Evolutionary conservation across 1,140 invertebrate genomes (phyloP).

Genomic region (Aphelenchoides fujianensis): DNA sequence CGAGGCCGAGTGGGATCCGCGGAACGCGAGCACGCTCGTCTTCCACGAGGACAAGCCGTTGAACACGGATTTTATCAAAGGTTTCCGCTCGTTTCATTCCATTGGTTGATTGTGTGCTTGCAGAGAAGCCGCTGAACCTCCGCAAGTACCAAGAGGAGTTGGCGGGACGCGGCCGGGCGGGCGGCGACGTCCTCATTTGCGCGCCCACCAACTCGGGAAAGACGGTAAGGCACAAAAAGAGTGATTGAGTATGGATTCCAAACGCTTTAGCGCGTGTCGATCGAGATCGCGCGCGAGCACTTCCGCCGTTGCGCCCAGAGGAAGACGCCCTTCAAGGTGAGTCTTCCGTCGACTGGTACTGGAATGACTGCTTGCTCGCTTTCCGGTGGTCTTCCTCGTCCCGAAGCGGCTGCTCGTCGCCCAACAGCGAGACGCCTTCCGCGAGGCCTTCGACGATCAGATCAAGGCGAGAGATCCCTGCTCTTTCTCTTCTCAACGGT

Average conservation of each 20-base stretch:
- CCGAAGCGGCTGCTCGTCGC: constrained; percentile 19
- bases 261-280: too few species aligned
- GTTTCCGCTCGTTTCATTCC: too few species aligned
- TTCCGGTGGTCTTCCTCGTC: constrained; percentile 22
- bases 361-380: neutral
- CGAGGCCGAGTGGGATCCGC: neutral
- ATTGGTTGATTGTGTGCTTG: constrained; percentile 2
- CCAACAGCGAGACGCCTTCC: constrained; percentile 19
- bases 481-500: neutral
- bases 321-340: neutral
- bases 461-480: neutral
- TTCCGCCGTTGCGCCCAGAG: neutral
- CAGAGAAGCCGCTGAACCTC: constrained; percentile 22
- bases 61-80: neutral
- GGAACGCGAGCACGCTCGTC: constrained; percentile 2
- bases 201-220: constrained; percentile 22
- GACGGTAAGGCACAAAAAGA: too few species aligned
- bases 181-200: constrained; percentile 28
- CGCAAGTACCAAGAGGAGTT: constrained; percentile 29
- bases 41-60: neutral
- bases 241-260: too few species aligned
- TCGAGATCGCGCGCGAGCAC: constrained; percentile 7
- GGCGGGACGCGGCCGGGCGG: too few species aligned
- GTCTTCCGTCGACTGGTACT: neutral
- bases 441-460: constrained; percentile 13